Conservation (phyloP, 2,113 vertebrate genomes). For the Microtus richardsoni region DNA sequence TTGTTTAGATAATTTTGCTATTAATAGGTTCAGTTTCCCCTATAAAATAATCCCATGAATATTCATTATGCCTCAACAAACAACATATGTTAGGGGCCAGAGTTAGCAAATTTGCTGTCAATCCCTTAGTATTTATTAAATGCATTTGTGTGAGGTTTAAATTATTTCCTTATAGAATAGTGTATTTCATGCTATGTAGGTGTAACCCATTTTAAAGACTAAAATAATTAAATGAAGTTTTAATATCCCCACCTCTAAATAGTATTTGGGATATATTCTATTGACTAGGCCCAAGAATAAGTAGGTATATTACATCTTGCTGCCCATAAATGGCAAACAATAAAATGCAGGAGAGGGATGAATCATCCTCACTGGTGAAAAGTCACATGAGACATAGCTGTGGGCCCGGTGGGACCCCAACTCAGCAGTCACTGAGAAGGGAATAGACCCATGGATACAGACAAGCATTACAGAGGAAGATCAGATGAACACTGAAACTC, state of each 20-base stretch:
- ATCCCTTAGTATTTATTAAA: background rate
- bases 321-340: background rate
- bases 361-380: slow-evolving; percentile 19
- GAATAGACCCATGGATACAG: background rate
- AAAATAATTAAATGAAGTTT: background rate
- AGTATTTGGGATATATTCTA: background rate
- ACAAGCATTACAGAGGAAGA: background rate
- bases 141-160: background rate
- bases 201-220: slow-evolving; percentile 28
- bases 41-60: background rate
- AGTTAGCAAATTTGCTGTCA: background rate
- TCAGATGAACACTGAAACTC: background rate
- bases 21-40: slow-evolving; percentile 7
- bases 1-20: slow-evolving; percentile 19
- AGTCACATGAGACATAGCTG: background rate
- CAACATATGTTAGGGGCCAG: background rate
- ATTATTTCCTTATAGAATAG: slow-evolving; percentile 29
- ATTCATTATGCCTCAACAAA: background rate
- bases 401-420: background rate
- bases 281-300: background rate
- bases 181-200: background rate
- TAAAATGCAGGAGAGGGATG: slow-evolving; percentile 18
- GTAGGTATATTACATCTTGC: background rate
- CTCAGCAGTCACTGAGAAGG: background rate
- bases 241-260: background rate